Evolutionary conservation across 1,140 invertebrate genomes (phyloP).

Genomic region (Mylabris phalerata): DNA sequence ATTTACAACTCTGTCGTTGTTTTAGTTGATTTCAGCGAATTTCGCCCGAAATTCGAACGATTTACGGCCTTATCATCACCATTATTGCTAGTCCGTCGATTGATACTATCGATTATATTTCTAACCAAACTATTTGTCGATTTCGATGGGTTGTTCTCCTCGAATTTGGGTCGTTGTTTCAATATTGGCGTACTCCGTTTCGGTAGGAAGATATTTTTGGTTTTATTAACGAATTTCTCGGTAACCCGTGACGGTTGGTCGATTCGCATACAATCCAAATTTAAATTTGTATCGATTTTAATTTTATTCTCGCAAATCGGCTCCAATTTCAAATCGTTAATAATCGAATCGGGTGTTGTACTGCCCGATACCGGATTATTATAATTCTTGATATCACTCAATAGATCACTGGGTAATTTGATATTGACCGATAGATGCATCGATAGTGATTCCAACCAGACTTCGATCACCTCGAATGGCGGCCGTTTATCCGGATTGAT

Average conservation of each 20-base stretch:
- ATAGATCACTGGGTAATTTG: conserved; percentile 56
- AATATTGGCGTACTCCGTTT: not conserved
- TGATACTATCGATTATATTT: conserved; percentile 38
- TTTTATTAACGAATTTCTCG: conserved; percentile 11
- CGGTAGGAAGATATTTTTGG: conserved; percentile 3
- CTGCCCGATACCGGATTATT: conserved; percentile 53
- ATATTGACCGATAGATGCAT: conserved; percentile 62
- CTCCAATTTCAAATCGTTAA: conserved; percentile 36
- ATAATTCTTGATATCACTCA: conserved; percentile 71
- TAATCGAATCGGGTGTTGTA: conserved; percentile 49
- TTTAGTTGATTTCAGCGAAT: conserved; percentile 31
- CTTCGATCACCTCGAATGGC: conserved; percentile 77
- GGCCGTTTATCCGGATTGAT: conserved; percentile 82
- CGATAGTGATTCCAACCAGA: conserved; percentile 71
- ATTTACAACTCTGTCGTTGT: not conserved
- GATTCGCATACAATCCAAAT: conserved; percentile 27
- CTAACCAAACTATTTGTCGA: conserved; percentile 26
- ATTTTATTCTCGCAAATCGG: conserved; percentile 38
- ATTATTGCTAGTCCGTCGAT: conserved; percentile 27
- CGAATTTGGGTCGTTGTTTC: not conserved
- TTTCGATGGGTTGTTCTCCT: not conserved
- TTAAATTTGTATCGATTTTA: conserved; percentile 23
- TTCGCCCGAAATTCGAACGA: conserved; percentile 30
- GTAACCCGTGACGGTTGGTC: conserved; percentile 27
- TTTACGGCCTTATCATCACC: conserved; percentile 28